Conservation (phyloP, 2,888 invertebrate genomes). For the Cheilosia vernalis region DNA sequence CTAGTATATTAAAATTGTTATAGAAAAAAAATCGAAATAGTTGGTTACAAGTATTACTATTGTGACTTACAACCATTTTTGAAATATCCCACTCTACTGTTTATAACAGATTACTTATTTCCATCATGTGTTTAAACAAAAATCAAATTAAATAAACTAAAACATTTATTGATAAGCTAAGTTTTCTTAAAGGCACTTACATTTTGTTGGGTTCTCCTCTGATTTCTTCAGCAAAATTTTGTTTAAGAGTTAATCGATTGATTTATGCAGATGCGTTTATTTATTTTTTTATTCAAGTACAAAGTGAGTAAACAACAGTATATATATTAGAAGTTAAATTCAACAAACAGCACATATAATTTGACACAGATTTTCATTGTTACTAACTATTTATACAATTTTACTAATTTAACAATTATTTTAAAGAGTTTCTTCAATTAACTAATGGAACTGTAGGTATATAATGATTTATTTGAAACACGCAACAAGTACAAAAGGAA, state of each 20-base stretch:
- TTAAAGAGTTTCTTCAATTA: neutral
- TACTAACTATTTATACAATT: neutral
- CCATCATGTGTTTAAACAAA: neutral
- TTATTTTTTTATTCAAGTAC: neutral
- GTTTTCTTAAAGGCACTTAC: neutral
- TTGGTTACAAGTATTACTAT: too few relatives aligned
- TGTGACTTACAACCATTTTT: neutral
- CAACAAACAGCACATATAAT: slow-evolving; percentile 17
- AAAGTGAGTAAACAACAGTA: neutral
- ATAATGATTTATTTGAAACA: slow-evolving; percentile 9
- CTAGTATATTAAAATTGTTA: too few relatives aligned
- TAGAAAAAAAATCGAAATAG: too few relatives aligned
- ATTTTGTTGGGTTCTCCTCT: neutral
- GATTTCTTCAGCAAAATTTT: neutral
- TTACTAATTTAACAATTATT: slow-evolving; percentile 1
- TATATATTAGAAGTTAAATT: neutral
- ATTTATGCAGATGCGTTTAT: neutral
- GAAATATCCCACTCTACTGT: neutral
- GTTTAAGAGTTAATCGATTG: neutral
- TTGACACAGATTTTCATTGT: slow-evolving; percentile 9
- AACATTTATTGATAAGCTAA: neutral
- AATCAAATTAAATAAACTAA: neutral
- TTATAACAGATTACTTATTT: neutral
- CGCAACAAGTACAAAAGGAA: slow-evolving; percentile 38
- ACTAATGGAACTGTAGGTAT: slow-evolving; percentile 10